These are phyloP conservation scores for Drosophila recens DNA, from an alignment of 2,888 invertebrate species.

Conservation along the genomic window DNA sequence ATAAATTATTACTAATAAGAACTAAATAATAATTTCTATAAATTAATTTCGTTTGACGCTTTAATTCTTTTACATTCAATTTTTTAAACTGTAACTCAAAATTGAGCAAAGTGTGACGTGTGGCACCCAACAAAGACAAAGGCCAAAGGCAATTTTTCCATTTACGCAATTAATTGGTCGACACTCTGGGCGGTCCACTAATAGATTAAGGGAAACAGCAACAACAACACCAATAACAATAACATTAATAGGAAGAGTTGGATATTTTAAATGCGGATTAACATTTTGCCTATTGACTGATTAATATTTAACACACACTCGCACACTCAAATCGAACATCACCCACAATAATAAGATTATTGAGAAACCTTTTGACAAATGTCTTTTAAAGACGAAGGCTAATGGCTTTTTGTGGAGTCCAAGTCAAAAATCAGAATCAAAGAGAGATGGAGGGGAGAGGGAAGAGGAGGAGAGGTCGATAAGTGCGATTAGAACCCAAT, in stretches of 20 bases:
- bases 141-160: constrained; percentile 76
- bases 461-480: constrained; percentile 30
- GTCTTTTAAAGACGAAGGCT: constrained; percentile 60
- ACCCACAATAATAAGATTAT: constrained; percentile 53
- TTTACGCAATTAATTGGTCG: constrained; percentile 83
- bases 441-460: neutral
- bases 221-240: constrained; percentile 20
- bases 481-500: constrained; percentile 77
- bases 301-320: constrained; percentile 62
- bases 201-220: constrained; percentile 62
- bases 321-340: constrained; percentile 38
- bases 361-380: constrained; percentile 68
- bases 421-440: neutral
- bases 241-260: constrained; percentile 21
- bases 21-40: too few relatives aligned
- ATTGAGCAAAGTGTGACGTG: constrained; percentile 68
- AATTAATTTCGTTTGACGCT: neutral
- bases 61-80: neutral
- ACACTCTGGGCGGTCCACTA: constrained; percentile 81
- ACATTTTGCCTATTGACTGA: constrained; percentile 78
- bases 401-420: constrained; percentile 54
- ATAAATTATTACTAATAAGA: neutral
- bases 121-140: constrained; percentile 76
- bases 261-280: constrained; percentile 69
- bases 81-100: constrained; percentile 14